Conservation (phyloP, 2,113 vertebrate genomes). For the Atrichornis clamosus region DNA sequence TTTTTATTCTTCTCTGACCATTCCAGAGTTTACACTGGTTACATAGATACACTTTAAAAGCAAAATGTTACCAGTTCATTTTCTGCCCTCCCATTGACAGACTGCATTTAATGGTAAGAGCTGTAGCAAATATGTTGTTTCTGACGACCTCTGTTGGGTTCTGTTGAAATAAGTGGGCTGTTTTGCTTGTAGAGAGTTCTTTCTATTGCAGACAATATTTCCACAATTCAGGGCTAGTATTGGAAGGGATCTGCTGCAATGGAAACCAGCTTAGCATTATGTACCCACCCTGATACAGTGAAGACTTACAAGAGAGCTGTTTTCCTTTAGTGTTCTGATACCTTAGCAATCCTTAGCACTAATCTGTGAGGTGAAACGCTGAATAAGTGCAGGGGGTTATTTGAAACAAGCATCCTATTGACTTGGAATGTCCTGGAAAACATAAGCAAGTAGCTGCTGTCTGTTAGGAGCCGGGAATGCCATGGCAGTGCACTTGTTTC, state of each 20-base stretch:
- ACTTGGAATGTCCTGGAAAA: neutral
- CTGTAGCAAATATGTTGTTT: neutral
- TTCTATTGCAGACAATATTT: neutral
- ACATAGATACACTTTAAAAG: neutral
- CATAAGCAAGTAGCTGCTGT: neutral
- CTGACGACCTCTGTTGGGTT: neutral
- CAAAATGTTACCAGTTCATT: neutral
- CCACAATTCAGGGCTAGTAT: neutral
- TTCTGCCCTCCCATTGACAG: neutral
- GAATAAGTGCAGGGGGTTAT: neutral
- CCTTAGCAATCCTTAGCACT: neutral
- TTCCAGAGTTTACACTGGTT: neutral
- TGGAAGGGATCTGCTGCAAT: neutral
- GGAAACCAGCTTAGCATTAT: neutral
- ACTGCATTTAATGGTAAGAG: neutral
- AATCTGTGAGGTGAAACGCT: neutral
- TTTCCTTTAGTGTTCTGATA: neutral
- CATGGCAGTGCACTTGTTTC: neutral
- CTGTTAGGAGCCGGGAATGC: neutral
- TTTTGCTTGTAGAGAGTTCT: neutral
- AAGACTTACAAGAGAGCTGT: neutral
- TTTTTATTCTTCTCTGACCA: neutral
- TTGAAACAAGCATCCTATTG: neutral
- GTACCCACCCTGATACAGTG: neutral
- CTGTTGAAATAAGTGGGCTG: neutral